phyloP scores from a whole-genome alignment of 2,797 vertebrate species.

The Acrossocheilus fasciatus region DNA sequence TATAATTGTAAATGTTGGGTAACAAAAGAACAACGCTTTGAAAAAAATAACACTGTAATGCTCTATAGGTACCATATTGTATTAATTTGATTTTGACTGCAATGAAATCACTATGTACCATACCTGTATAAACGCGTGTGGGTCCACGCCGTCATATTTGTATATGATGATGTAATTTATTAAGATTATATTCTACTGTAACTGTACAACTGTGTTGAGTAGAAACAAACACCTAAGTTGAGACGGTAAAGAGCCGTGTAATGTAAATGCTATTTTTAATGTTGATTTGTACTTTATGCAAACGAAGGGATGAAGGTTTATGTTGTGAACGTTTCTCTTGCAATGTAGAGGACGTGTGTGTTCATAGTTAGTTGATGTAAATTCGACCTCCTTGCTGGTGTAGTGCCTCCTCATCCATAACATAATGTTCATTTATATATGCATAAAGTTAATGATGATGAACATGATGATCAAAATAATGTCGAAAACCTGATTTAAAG shows the following conservation, averaged over 20 bases:
- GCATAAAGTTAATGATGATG: constrained; percentile 81
- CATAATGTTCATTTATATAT: constrained; percentile 82
- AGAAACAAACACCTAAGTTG: constrained; percentile 78
- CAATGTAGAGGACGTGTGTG: constrained; percentile 78
- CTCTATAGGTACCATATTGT: constrained; percentile 78
- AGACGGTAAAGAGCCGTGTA: constrained; percentile 80
- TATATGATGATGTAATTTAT: constrained; percentile 88
- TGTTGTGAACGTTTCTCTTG: constrained; percentile 77
- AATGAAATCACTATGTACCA: constrained; percentile 81
- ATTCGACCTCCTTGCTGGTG: constrained; percentile 85
- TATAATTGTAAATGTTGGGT: constrained; percentile 84
- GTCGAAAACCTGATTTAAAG: constrained; percentile 69
- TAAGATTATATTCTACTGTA: constrained; percentile 85
- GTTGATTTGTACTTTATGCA: constrained; percentile 78
- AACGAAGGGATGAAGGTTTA: constrained; percentile 72
- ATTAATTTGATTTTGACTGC: constrained; percentile 76
- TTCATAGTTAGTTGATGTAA: constrained; percentile 83
- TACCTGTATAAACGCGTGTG: constrained; percentile 76
- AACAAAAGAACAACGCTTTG: constrained; percentile 74
- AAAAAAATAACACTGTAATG: constrained; percentile 68
- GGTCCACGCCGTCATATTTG: constrained; percentile 81
- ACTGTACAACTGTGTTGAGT: constrained; percentile 86
- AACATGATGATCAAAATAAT: constrained; percentile 71
- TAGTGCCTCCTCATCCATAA: constrained; percentile 87
- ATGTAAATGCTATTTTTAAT: constrained; percentile 81